Evolutionary conservation across 2,888 invertebrate species (phyloP).

Genomic region (Plebejus anna): DNA sequence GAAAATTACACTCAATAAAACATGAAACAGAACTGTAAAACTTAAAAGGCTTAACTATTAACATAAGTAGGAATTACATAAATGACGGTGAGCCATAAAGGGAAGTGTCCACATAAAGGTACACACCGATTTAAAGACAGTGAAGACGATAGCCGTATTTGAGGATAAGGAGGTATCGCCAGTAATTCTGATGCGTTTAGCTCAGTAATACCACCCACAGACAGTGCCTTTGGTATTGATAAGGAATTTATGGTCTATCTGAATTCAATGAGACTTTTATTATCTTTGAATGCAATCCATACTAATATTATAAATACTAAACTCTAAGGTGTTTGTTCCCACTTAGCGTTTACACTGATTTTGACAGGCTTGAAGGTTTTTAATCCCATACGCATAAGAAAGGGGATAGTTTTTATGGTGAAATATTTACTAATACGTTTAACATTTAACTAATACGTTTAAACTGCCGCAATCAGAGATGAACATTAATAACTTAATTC

Average conservation of each 20-base stretch:
- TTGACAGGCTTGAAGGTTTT: too few relatives aligned
- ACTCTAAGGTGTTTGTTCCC: too few relatives aligned
- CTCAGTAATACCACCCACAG: background rate
- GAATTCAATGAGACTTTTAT: background rate
- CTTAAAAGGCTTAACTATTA: background rate
- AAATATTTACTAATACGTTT: too few relatives aligned
- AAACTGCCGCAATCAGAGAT: too few relatives aligned
- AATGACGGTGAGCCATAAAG: background rate
- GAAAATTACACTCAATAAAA: background rate
- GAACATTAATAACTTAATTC: too few relatives aligned
- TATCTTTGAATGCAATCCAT: background rate
- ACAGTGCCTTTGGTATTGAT: background rate
- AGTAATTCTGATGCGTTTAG: background rate
- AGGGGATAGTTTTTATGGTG: too few relatives aligned
- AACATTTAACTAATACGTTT: too few relatives aligned
- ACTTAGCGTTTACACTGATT: too few relatives aligned
- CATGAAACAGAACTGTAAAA: constrained; percentile 3
- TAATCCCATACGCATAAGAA: too few relatives aligned
- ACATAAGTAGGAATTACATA: background rate
- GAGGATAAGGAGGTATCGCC: constrained; percentile 10
- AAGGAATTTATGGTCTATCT: background rate
- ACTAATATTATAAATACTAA: too few relatives aligned
- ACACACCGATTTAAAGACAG: constrained; percentile 1
- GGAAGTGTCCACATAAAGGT: constrained; percentile 2
- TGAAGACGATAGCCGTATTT: constrained; percentile 16